Evolutionary conservation across 2,797 vertebrate species (phyloP).

Genomic region (Parambassis ranga): DNA sequence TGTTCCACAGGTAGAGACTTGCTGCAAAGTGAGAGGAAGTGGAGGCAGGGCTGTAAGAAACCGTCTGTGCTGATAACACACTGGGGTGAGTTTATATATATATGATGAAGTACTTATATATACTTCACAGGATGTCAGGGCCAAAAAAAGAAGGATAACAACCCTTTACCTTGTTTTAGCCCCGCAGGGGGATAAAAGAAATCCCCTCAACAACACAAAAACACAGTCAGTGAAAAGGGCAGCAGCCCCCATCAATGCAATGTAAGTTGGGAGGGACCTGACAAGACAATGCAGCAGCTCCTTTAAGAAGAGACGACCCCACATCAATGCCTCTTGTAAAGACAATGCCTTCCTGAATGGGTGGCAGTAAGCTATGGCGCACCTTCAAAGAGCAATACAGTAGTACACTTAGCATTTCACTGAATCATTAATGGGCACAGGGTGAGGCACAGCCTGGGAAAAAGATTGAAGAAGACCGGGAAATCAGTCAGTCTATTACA

Average conservation of each 20-base stretch:
- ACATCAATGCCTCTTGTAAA: slow-evolving; percentile 46
- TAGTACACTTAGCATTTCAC: slow-evolving; percentile 72
- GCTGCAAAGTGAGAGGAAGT: slow-evolving; percentile 54
- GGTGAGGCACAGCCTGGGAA: slow-evolving; percentile 1
- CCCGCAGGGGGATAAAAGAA: not conserved
- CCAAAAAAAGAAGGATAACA: slow-evolving; percentile 32
- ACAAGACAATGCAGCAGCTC: slow-evolving; percentile 55
- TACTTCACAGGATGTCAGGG: slow-evolving; percentile 30
- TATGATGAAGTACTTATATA: slow-evolving; percentile 26
- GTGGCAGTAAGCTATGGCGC: slow-evolving; percentile 32
- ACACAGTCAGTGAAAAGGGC: slow-evolving; percentile 36
- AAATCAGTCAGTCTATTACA: slow-evolving; percentile 24
- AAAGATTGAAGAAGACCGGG: slow-evolving; percentile 19
- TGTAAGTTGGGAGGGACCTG: slow-evolving; percentile 19
- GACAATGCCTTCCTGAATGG: slow-evolving; percentile 59
- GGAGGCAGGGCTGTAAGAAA: slow-evolving; percentile 34
- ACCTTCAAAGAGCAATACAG: slow-evolving; percentile 53
- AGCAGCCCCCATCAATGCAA: slow-evolving; percentile 50
- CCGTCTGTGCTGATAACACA: slow-evolving; percentile 50
- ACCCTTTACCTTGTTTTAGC: slow-evolving; percentile 26
- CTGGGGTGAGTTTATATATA: slow-evolving; percentile 32
- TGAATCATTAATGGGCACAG: slow-evolving; percentile 48
- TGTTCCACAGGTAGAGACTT: slow-evolving; percentile 63
- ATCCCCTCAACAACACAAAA: slow-evolving; percentile 24
- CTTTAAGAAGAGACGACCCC: slow-evolving; percentile 43